These are phyloP conservation scores for Hemithea aestivaria DNA, from an alignment of 2,888 invertebrate species.

Conservation along the genomic window DNA sequence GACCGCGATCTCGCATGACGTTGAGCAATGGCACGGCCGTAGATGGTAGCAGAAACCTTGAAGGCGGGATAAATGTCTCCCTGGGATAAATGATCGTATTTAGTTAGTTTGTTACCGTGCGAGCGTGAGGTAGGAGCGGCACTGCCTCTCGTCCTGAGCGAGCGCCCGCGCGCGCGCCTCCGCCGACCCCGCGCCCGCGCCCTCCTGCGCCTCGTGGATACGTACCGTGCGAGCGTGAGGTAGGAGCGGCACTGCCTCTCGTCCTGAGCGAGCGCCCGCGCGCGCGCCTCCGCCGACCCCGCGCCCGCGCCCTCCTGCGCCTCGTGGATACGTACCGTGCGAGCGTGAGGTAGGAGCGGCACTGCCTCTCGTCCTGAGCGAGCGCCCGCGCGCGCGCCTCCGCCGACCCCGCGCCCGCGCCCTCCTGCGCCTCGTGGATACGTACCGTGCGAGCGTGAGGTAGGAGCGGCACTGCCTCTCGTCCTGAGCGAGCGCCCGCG, in stretches of 20 bases:
- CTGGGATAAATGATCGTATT: too few relatives aligned
- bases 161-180: constrained; percentile 80
- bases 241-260: constrained; percentile 94
- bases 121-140: constrained; percentile 93
- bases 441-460: constrained; percentile 88
- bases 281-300: constrained; percentile 10
- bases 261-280: constrained; percentile 89
- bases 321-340: constrained; percentile 81
- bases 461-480: constrained; percentile 94
- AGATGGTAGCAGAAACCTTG: too few relatives aligned
- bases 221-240: constrained; percentile 86
- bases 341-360: constrained; percentile 93
- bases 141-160: constrained; percentile 91
- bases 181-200: constrained; percentile 61
- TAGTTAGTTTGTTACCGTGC: too few relatives aligned
- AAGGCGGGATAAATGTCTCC: too few relatives aligned
- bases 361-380: constrained; percentile 91
- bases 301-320: constrained; percentile 88
- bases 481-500: constrained; percentile 89
- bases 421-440: constrained; percentile 93
- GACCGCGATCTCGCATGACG: too few relatives aligned
- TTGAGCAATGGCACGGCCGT: too few relatives aligned
- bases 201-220: constrained; percentile 88
- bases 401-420: constrained; percentile 61
- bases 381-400: constrained; percentile 80